Evolutionary conservation across 2,113 vertebrate genomes (phyloP), one percentile per base, ranked within the genome.

Genomic region (Ictalurus punctatus): DNA sequence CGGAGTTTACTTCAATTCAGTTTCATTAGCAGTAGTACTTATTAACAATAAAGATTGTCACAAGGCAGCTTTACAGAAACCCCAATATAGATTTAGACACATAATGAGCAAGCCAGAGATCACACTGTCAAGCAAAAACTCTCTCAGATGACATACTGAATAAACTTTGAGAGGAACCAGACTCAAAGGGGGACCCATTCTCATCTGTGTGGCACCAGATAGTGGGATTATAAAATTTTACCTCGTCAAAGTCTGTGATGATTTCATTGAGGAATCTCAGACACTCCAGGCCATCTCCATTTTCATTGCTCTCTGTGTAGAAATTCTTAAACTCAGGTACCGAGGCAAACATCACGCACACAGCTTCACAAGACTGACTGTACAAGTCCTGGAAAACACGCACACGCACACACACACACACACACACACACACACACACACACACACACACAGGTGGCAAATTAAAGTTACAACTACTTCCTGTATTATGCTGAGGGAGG

Each of bases 291-390:
- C 97, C 97, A 5, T 97, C 96, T 0, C 93, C 94, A 93, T 97
- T 98, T 88, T 93, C 93, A 44, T 94, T 96, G 91, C 95, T 96
- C 91, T 98, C 97, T 0, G 91, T 96, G 92, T 98, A 98, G 86
- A 97, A 98, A 89, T 97, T 97, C 91, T 98, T 97, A 87, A 98
- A 98, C 91, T 98, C 95, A 0, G 97, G 97, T 86, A 98, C 95
- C 0, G 97, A 98, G 80, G 97, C 97, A 17, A 98, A 98, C 93
- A 98, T 96, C 89, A 98, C 96, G 4, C 97, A 97, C 85, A 98
- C 97, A 5, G 94, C 95, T 80, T 96, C 96, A 2, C 96, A 97
- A 0, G 96, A 98, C 92, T 97, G 96, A 89, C 97, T 96, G 95
- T 98, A 98, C 90, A 98, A 94, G 89, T 98, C 97, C 97, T 98